These are phyloP conservation scores for Haplochromis vanheusdeni DNA, from an alignment of 2,113 vertebrate species.

Conservation along the genomic window DNA sequence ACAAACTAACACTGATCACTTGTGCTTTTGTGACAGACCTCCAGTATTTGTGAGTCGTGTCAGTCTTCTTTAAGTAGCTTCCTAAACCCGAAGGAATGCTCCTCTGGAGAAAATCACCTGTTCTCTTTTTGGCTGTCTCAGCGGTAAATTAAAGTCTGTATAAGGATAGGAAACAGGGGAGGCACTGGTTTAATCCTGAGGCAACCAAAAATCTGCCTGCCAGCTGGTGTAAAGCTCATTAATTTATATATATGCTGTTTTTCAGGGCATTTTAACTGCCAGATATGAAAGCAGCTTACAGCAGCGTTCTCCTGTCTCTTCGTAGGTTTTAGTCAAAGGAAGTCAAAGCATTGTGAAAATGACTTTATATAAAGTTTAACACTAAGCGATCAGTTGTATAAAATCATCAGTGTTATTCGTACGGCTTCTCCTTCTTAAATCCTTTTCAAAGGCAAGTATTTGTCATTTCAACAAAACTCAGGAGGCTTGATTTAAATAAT, in stretches of 20 bases:
- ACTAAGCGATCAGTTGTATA: not conserved
- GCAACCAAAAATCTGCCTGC: not conserved
- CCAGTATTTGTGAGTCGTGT: accelerated
- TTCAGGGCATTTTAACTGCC: not conserved
- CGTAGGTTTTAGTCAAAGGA: accelerated
- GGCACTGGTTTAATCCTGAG: not conserved
- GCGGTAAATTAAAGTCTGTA: not conserved
- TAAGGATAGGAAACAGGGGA: not conserved
- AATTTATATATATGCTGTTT: not conserved
- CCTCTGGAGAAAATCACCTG: not conserved
- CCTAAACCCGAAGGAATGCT: not conserved
- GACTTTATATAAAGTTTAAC: not conserved
- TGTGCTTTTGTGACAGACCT: not conserved
- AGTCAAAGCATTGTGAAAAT: not conserved
- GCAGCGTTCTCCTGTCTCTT: not conserved
- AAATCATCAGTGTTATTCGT: not conserved
- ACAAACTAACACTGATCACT: not conserved
- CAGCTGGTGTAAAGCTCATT: not conserved
- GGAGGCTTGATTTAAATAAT: not conserved
- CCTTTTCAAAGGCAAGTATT: not conserved
- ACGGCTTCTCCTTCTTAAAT: not conserved
- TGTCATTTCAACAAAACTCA: not conserved
- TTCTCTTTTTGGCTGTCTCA: accelerated
- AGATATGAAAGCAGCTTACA: not conserved
- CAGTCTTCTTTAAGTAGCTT: not conserved